These are phyloP conservation scores for Porites rus DNA, from an alignment of 92 coral and sea anemone species.

Conservation along the genomic window DNA sequence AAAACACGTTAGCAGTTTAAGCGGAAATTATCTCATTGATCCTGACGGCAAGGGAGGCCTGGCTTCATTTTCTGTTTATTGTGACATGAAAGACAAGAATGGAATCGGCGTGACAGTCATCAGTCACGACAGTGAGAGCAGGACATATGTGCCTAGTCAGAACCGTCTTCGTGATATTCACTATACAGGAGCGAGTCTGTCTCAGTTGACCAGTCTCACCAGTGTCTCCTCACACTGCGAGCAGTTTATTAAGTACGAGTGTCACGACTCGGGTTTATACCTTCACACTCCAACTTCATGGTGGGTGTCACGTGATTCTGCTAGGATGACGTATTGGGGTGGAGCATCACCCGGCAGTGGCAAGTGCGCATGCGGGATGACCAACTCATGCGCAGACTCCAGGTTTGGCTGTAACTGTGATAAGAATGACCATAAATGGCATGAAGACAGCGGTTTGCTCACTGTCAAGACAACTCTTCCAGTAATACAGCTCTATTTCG, in stretches of 20 bases:
- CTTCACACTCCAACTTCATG: not conserved
- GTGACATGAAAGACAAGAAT: slow-evolving; percentile 70
- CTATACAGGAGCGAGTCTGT: slow-evolving; percentile 55
- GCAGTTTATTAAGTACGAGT: slow-evolving; percentile 71
- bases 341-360: slow-evolving; percentile 45
- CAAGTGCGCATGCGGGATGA: slow-evolving; percentile 78
- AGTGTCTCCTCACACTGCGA: slow-evolving; percentile 60
- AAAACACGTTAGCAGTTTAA: not conserved
- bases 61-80: slow-evolving; percentile 51
- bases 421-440: slow-evolving; percentile 35
- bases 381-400: slow-evolving; percentile 45
- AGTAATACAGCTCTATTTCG: slow-evolving; percentile 54
- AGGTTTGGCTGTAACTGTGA: slow-evolving; percentile 55
- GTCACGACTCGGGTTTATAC: slow-evolving; percentile 8
- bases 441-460: slow-evolving; percentile 58
- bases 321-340: slow-evolving; percentile 38
- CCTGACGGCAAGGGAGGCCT: slow-evolving; percentile 60
- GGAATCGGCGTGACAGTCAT: slow-evolving; percentile 72
- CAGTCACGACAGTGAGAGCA: slow-evolving; percentile 71
- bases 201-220: slow-evolving; percentile 64
- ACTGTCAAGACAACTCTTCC: slow-evolving; percentile 43
- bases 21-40: slow-evolving; percentile 60
- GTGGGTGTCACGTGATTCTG: slow-evolving; percentile 50
- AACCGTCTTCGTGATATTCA: slow-evolving; percentile 11
- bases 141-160: slow-evolving; percentile 51